These are phyloP conservation scores for Himalopsyche kuldschensis DNA, from an alignment of 2,888 invertebrate genomes.

Conservation along the genomic window DNA sequence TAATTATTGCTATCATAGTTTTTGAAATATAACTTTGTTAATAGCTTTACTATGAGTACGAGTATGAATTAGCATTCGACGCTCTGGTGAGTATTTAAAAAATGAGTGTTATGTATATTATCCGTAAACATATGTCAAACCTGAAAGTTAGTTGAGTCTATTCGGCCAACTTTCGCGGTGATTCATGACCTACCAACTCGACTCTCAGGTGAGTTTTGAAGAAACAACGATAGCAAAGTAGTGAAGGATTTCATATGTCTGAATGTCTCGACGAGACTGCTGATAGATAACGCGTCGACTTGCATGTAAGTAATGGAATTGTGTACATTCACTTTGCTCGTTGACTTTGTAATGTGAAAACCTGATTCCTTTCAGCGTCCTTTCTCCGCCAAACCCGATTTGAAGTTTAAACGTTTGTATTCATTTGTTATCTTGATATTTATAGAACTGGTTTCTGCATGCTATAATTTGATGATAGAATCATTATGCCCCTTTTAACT, in stretches of 20 bases:
- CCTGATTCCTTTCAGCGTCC: neutral
- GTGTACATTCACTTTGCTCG: neutral
- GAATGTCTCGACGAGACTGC: neutral
- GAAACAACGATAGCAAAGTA: neutral
- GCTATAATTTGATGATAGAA: neutral
- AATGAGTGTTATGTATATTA: too few relatives aligned
- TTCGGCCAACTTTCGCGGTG: neutral
- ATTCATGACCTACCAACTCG: neutral
- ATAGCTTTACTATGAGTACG: too few relatives aligned
- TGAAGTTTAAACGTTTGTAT: neutral
- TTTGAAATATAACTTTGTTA: too few relatives aligned
- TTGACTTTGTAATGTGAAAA: neutral
- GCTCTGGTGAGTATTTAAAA: too few relatives aligned
- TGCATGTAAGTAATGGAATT: neutral
- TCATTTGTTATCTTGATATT: neutral
- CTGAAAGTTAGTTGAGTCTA: neutral
- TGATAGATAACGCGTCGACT: neutral
- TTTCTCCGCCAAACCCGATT: neutral
- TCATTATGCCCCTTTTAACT: neutral
- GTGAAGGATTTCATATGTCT: neutral
- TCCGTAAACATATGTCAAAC: neutral
- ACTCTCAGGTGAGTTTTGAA: neutral
- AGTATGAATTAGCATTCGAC: too few relatives aligned
- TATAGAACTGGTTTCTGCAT: neutral
- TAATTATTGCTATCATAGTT: too few relatives aligned